Conservation (phyloP, 2,113 vertebrate species). For the Psilopsiagon aurifrons region DNA sequence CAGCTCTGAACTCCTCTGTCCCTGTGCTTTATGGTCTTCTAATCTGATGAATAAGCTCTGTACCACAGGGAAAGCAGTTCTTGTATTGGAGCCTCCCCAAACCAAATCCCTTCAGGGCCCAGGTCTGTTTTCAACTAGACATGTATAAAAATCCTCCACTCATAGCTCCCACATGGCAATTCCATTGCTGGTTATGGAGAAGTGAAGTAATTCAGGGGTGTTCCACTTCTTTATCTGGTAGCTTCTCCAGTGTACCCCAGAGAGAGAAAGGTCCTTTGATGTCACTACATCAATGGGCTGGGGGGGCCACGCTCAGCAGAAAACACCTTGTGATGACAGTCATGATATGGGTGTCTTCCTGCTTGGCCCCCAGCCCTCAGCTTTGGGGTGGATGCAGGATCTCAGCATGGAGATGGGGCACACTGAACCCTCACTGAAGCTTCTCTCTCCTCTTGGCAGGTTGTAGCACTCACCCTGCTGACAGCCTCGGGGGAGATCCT, state of each 20-base stretch:
- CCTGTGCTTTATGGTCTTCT: background rate
- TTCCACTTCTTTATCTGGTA: background rate
- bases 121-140: background rate
- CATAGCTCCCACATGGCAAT: rapidly evolving
- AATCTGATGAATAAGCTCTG: background rate
- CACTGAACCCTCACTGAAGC: rapidly evolving
- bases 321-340: background rate
- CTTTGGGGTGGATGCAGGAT: background rate
- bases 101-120: background rate
- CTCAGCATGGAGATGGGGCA: background rate
- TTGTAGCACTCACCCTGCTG: slow-evolving; percentile 63
- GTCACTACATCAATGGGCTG: background rate
- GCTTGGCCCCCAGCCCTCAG: too few relatives aligned
- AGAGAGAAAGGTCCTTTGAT: background rate
- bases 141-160: background rate
- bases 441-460: background rate
- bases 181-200: background rate
- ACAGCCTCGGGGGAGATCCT: slow-evolving; percentile 55
- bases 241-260: background rate
- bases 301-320: background rate
- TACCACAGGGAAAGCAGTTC: background rate
- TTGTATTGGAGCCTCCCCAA: background rate
- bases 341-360: rapidly evolving
- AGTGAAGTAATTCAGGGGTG: background rate
- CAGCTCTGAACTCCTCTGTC: background rate